Conservation (phyloP, 2,888 invertebrate genomes). For the Apotomis turbidana region DNA sequence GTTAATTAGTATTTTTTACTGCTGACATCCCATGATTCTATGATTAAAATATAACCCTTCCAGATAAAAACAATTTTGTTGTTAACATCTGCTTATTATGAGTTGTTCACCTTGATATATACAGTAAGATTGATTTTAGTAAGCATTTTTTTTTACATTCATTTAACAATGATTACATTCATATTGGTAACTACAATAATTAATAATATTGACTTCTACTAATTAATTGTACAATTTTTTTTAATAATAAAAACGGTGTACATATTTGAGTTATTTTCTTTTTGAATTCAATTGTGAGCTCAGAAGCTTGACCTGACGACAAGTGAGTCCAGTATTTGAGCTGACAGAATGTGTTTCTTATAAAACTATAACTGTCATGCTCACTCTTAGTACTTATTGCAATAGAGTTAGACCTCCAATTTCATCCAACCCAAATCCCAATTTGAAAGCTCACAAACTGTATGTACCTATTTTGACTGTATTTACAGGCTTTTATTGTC, state of each 20-base stretch:
- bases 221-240: slow-evolving; percentile 1
- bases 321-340: too few relatives aligned
- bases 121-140: background rate
- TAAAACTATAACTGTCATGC: too few relatives aligned
- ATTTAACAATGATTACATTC: slow-evolving; percentile 13
- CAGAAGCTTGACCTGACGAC: too few relatives aligned
- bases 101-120: background rate
- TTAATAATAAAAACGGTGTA: background rate
- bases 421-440: too few relatives aligned
- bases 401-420: too few relatives aligned
- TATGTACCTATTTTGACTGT: too few relatives aligned
- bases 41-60: background rate
- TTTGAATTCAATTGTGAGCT: background rate
- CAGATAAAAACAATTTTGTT: slow-evolving; percentile 5
- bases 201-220: slow-evolving; percentile 9
- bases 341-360: too few relatives aligned
- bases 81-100: background rate
- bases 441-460: too few relatives aligned
- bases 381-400: too few relatives aligned
- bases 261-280: background rate
- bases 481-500: too few relatives aligned
- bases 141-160: slow-evolving; percentile 15
- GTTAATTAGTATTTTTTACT: slow-evolving; percentile 10
- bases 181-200: slow-evolving; percentile 12
- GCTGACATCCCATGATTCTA: background rate